phyloP scores from a whole-genome alignment of 2,797 vertebrate genomes.

The Selene dorsalis region DNA sequence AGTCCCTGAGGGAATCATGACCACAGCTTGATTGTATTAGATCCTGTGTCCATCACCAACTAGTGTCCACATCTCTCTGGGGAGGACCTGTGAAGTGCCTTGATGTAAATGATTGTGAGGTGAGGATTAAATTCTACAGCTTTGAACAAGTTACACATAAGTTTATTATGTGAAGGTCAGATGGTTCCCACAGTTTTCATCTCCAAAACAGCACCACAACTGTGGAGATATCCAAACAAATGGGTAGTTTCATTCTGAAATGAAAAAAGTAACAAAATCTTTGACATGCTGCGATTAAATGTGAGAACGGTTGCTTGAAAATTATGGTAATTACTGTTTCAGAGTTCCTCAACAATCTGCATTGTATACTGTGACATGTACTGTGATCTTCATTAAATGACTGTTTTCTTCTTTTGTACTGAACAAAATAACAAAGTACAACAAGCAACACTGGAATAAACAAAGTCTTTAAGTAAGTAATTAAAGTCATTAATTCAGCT shows the following conservation, averaged over 20 bases:
- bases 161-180: constrained; percentile 54
- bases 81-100: constrained; percentile 56
- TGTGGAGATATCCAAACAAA: constrained; percentile 15
- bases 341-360: background rate
- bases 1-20: constrained; percentile 62
- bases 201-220: background rate
- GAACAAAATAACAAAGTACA: constrained; percentile 6
- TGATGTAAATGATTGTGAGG: constrained; percentile 51
- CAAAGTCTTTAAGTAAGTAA: constrained; percentile 1
- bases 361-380: too few relatives aligned
- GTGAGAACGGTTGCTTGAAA: background rate
- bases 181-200: constrained; percentile 21
- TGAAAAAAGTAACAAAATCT: constrained; percentile 6
- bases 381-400: constrained; percentile 17
- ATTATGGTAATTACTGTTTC: background rate
- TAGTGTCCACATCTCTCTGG: constrained; percentile 44
- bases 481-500: constrained; percentile 25
- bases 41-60: constrained; percentile 58
- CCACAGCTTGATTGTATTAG: constrained; percentile 74
- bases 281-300: background rate
- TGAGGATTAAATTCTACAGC: constrained; percentile 62
- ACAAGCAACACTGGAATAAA: constrained; percentile 5
- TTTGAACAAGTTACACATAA: constrained; percentile 49
- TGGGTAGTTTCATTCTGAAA: background rate
- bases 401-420: background rate